Evolutionary conservation across 2,888 invertebrate species (phyloP), one percentile per base, ranked within the genome.

Genomic region (Anarsia innoxiella): DNA sequence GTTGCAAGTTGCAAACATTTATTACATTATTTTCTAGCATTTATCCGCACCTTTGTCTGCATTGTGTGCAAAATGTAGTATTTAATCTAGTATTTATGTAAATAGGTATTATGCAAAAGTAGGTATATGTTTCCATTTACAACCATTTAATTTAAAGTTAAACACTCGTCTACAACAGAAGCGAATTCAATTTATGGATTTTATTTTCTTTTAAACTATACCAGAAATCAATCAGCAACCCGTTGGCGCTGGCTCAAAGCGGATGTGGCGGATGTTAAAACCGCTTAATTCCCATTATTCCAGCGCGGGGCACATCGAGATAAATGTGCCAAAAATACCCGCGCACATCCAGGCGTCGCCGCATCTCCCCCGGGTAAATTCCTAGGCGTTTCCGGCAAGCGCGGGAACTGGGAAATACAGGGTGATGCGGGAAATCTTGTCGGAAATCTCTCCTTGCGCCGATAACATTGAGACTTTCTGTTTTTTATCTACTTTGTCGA

Each of bases 381-480:
- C 53, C 54, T 56, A 57, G 59, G 31, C 16, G 58, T 61, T 14
- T 31, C 31, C 16, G 16, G 31, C 5, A 31, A 10, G 11, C 31
- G 4, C 29, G 14, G 29, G 13, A 13, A 29, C 12, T 14, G 13
- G 29, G 29, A 25, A 25, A n/a, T 6, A 6, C 5, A 2, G 25
- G 25, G 6, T 9, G 2, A 9, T 59, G 50, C 51, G 55, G 60
- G 59, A 70, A 63, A 66, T 72, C 60, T 64, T 51, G 45, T 42
- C 62, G 68, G 69, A 71, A 70, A 72, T 71, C 64, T 60, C n/a
- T n/a, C 48, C 53, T 54, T 48, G 38, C 49, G 55, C 47, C 48
- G 56, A 54, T 58, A 56, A 54, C 56, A 56, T 56, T 58, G 53
- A 49, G 50, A 54, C 48, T 55, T 51, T 56, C n/a, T n/a, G n/a